Evolutionary conservation across 2,888 invertebrate species (phyloP), one percentile per base, ranked within the genome.

Genomic region (Cybosia mesomella): DNA sequence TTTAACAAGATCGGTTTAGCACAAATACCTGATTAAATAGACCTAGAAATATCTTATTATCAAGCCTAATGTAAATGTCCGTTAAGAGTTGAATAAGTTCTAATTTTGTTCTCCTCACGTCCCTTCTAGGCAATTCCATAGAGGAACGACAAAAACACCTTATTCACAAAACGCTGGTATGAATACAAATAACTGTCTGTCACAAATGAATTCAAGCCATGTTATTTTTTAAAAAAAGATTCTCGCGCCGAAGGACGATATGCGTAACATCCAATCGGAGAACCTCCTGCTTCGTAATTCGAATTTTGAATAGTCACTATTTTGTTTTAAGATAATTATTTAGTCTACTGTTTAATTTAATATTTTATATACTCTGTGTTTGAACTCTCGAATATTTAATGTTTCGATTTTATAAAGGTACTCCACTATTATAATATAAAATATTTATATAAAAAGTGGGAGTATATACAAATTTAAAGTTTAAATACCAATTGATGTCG

Each of bases 101-200:
- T 68, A 74, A 73, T 73, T 74, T 75, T 79, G 85, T 89, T 90
- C 91, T 85, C 87, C 87, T 92, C 93, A 93, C 93, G 92, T 93
- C 84, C 84, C 64, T 85, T 83, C 89, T 87, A 91, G 88, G 91
- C 88, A 84, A 92, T 92, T 92, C 93, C 87, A 81, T 87, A 85
- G 85, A 91, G 88, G 83, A 84, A 86, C 89, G 88, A 91, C 90
- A 91, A 92, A 93, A 93, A 90, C 89, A 88, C 87, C 88, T 87
- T 88, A 90, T 89, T 87, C 89, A 87, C 76, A 77, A 84, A 75
- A 84, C 85, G 82, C 87, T 77, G 81, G 76, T 77, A 81, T 91
- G 94, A 92, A 94, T 94, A 91, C 91, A 82, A 93, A 94, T 91
- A 80, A 74, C 66, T 75, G 82, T 85, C 85, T 85, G 82, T 79